Percentiles rank a stretch among this genome's conserved stretches.
Conservation (phyloP, 2,113 vertebrate genomes). For the Zingel zingel region DNA sequence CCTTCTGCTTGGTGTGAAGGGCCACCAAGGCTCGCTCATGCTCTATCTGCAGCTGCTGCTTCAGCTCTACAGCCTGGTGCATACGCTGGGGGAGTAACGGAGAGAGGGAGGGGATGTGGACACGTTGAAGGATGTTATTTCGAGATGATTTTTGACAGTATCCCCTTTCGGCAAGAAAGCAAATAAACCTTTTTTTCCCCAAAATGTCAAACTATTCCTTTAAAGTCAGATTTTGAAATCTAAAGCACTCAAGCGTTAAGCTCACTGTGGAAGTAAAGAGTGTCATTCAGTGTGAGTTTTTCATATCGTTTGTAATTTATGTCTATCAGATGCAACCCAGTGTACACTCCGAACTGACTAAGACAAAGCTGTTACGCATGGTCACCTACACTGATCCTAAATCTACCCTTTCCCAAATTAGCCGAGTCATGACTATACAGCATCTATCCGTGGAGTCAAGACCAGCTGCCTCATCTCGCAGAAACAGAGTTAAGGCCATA, state of each 20-base stretch:
- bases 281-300: not conserved
- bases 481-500: slow-evolving; percentile 62
- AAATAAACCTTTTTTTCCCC: no score
- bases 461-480: slow-evolving; percentile 52
- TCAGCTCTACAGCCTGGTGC: slow-evolving; percentile 90
- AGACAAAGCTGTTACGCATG: slow-evolving; percentile 39
- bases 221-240: not conserved
- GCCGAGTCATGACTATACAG: slow-evolving; percentile 57
- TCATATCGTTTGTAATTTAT: slow-evolving; percentile 1
- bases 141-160: slow-evolving; percentile 28
- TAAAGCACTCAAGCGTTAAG: not conserved
- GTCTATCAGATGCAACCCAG: slow-evolving; percentile 10
- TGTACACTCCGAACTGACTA: slow-evolving; percentile 37
- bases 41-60: slow-evolving; percentile 93
- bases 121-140: slow-evolving; percentile 10
- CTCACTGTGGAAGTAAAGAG: not conserved
- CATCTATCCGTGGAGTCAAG: slow-evolving; percentile 45
- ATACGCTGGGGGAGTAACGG: slow-evolving; percentile 85
- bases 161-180: not conserved
- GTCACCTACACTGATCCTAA: slow-evolving; percentile 37
- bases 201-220: not conserved
- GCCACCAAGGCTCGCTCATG: slow-evolving; percentile 94
- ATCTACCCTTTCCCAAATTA: slow-evolving; percentile 63
- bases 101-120: slow-evolving; percentile 17
- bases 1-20: slow-evolving; percentile 93